Evolutionary conservation across 2,888 invertebrate species (phyloP), one percentile per base, ranked within the genome.

Genomic region (Epinotia demarniana): DNA sequence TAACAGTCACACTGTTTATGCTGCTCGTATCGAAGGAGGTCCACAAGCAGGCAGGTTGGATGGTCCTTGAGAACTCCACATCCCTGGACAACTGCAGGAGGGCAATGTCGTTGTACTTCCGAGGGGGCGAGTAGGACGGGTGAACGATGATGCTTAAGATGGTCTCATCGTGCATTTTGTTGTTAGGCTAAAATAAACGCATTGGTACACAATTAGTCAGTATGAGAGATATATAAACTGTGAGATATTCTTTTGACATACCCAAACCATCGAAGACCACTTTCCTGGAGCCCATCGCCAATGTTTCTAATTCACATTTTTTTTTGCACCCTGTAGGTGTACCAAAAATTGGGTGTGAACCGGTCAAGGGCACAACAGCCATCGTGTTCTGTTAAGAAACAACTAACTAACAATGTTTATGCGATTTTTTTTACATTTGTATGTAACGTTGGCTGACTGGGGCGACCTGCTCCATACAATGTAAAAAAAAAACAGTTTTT

Each of bases 51-150:
- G 84, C 84, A 0, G 85, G 85, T 33, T 79, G 79, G 4, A 83
- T 57, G 16, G 77, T 61, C 9, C 76, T 68, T 16, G 73, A 73
- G 53, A 84, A 82, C 3, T 49, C 69, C 11, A 83, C 78, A 0
- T 76, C 68, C 3, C 53, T 61, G 4, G 61, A 53, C 13, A 86
- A 43, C 72, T 84, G 81, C 19, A 86, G 78, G 5, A 86, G 73
- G 1, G 85, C 86, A 53, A 85, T 83, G 53, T 86, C 86, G 63
- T 77, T 79, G 73, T 86, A 86, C 73, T 82, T 83, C 18, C 72
- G 81, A 5, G 84, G 83, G 0, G 84, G 11, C 0, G 64, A 67
- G 63, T 82, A 86, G 18, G 77, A 23, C 1, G 83, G 84, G 57
- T 86, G 84, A 11, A 73, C 61, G 12, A 82, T 79, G 46, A 85